Percentiles rank a stretch among this genome's conserved stretches.
These are phyloP conservation scores for Leuctra nigra DNA, from an alignment of 2,888 invertebrate genomes.

Conservation along the genomic window DNA sequence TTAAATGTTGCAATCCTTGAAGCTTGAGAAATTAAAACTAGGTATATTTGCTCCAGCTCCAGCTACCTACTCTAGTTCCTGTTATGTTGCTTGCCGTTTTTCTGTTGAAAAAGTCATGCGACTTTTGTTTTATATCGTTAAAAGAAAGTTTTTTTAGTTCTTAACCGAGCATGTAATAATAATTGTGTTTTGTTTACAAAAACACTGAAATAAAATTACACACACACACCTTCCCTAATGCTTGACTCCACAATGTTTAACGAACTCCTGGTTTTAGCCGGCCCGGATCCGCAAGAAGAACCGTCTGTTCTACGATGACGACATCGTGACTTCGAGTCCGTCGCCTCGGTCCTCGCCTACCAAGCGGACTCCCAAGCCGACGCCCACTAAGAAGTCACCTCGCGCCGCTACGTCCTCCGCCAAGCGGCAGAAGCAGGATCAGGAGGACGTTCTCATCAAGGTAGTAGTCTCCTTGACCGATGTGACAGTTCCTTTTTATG, in stretches of 20 bases:
- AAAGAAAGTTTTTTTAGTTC: too few species aligned
- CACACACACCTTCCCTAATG: too few species aligned
- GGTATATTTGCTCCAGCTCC: too few species aligned
- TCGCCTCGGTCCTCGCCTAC: slow-evolving; percentile 67
- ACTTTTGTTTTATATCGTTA: too few species aligned
- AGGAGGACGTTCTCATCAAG: not conserved
- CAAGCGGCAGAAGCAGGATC: not conserved
- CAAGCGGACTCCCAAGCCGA: slow-evolving; percentile 56
- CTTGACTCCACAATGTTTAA: slow-evolving; percentile 8
- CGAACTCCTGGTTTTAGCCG: slow-evolving; percentile 43
- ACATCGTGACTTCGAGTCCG: slow-evolving; percentile 67
- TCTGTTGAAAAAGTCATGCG: too few species aligned
- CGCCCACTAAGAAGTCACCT: slow-evolving; percentile 46
- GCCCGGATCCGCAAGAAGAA: slow-evolving; percentile 86
- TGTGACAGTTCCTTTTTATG: too few species aligned
- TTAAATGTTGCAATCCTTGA: too few species aligned
- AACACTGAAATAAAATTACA: not conserved
- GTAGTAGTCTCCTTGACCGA: too few species aligned
- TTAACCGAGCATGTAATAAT: too few species aligned
- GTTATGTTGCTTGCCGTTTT: too few species aligned
- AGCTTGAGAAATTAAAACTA: too few species aligned
- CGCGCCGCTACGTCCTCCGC: slow-evolving; percentile 39
- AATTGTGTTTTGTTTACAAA: not conserved
- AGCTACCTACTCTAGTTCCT: too few species aligned
- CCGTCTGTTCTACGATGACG: slow-evolving; percentile 82